Evolutionary conservation across 2,113 vertebrate genomes (phyloP), one percentile per base, ranked within the genome.

Genomic region (Nibea albiflora): DNA sequence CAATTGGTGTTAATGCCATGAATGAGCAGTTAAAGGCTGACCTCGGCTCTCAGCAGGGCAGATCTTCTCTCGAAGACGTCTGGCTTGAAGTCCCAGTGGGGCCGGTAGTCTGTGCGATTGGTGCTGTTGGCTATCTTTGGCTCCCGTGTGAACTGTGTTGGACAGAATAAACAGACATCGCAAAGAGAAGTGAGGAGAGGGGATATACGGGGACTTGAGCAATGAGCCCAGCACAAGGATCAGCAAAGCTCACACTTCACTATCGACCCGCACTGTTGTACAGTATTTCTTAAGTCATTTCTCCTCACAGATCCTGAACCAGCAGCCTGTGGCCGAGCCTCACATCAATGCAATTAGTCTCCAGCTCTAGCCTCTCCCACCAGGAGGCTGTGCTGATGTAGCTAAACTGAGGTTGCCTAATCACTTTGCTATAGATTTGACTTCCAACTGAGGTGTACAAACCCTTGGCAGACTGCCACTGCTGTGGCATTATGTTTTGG

Each of bases 41-140:
- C 95, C 94, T 96, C 93, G 80, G 93, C 87, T 92, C 90, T 92
- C 73, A 85, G 93, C 77, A 86, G 76, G 58, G 85, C 89, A 35
- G 52, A 84, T 87, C 91, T 85, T 67, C 90, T 90, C 79, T 86
- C 79, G 53, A 57, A 89, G 76, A 83, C 63, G 83, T 95, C 93
- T 50, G 93, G 90, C 76, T 74, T 72, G 86, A 84, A 80, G 77
- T 92, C 88, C 86, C 86, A 70, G 64, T 91, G 90, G 56, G 92
- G 89, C 72, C n/a, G 70, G 88, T 92, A 94, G 92, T 95, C 94
- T 31, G 78, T 62, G 22, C 77, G 87, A 79, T 83, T 87, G 78
- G 86, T 92, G 90, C 89, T 94, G 88, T 69, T 89, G 74, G 81
- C 89, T 49, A 89, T 85, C 81, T 82, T 67, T 74, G 75, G 60